Evolutionary conservation across 1,140 invertebrate species (phyloP), one percentile per base, ranked within the genome.

Genomic region (Pantala flavescens): DNA sequence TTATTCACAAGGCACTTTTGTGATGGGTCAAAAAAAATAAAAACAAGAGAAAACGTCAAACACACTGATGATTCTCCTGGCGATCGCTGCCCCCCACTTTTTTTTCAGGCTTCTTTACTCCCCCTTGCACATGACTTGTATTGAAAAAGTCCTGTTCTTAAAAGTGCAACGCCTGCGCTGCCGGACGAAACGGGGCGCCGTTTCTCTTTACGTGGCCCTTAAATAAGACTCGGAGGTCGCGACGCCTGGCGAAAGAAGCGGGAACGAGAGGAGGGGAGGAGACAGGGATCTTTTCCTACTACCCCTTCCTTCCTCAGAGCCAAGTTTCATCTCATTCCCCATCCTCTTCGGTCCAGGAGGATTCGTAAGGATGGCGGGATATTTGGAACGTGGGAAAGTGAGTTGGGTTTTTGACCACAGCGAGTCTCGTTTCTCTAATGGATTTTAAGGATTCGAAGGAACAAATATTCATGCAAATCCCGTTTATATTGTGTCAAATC

Each of bases 121-220:
- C 49, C 49, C 49, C 49, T 21, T 63, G 49, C 49, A 63, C 49
- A 63, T 63, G 49, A 63, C 49, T 63, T 63, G 49, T 7, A 63
- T 63, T 19, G n/a, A 63, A 63, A n/a, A 63, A 63, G n/a, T 63
- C 49, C 49, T 63, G 49, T 63, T 63, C 49, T 63, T 19, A 63
- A 63, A 63, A 63, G 49, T 63, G 49, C 49, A 63, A 63, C 49
- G 49, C 49, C 49, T 63, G 49, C 49, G 49, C 49, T 63, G 49
- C 49, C 49, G 49, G 49, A 63, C n/a, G 49, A 63, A 63, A 63
- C 49, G 49, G 49, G 49, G 49, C 49, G 49, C 49, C 49, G 49
- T 63, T 63, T 63, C 49, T 63, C 16, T 21, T 63, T 21, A 16
- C 49, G 49, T 5, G n/a, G 49, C 49, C 49, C n/a, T 63, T 63